Evolutionary conservation across 2,888 invertebrate species (phyloP).

Genomic region (Aleiodes alternator): DNA sequence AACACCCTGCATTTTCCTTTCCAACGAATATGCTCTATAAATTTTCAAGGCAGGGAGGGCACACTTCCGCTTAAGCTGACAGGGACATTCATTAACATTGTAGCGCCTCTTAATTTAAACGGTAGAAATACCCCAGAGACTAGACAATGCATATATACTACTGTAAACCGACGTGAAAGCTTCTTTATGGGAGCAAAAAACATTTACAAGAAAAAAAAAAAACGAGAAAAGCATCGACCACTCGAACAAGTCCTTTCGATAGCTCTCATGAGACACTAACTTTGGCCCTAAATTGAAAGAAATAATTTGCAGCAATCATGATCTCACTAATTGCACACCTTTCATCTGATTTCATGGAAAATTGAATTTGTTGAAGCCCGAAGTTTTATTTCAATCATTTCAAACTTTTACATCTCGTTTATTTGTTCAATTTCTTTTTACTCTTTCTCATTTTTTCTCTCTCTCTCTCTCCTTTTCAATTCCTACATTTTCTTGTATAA

Average conservation of each 20-base stretch:
- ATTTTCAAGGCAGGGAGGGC: slow-evolving; percentile 24
- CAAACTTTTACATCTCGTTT: slow-evolving; percentile 13
- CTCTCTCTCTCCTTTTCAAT: background rate
- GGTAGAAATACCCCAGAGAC: slow-evolving; percentile 13
- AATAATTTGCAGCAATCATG: background rate
- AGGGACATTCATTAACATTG: slow-evolving; percentile 51
- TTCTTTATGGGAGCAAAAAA: background rate
- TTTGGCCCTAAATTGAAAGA: no score
- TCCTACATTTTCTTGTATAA: background rate
- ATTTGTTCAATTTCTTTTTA: no score
- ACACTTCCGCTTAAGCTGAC: slow-evolving; percentile 35
- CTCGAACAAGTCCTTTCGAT: no score
- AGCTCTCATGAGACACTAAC: no score
- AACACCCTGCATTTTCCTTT: slow-evolving; percentile 30
- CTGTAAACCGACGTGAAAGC: background rate
- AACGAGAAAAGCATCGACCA: no score
- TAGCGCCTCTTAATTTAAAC: slow-evolving; percentile 50
- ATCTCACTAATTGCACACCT: background rate
- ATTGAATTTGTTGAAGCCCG: background rate
- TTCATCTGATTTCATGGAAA: background rate
- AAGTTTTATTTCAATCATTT: background rate
- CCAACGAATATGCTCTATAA: slow-evolving; percentile 45
- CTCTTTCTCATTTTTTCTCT: background rate
- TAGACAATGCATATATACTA: slow-evolving; percentile 22
- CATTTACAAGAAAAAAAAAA: background rate